Percentiles rank a stretch among this genome's conserved stretches.
These are phyloP conservation scores for Phataginus tricuspis DNA, from an alignment of 2,797 vertebrate genomes.

Conservation along the genomic window DNA sequence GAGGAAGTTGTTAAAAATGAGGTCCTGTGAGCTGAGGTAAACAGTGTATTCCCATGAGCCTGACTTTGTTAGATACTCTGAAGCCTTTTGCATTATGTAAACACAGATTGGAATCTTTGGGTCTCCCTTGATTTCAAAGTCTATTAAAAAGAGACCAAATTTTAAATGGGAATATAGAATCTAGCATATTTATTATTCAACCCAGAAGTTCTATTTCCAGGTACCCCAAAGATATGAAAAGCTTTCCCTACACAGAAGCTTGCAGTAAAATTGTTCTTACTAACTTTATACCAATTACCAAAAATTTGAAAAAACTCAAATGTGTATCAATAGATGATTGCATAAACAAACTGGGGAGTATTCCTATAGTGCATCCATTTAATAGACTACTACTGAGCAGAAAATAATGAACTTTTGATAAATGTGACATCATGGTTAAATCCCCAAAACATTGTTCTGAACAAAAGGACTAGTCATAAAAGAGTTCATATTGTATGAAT, in stretches of 20 bases:
- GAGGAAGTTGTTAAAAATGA: conserved; percentile 45
- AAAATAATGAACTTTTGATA: not conserved
- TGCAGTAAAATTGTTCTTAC: not conserved
- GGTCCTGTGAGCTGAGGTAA: not conserved
- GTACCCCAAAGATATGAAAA: not conserved
- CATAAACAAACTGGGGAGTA: not conserved
- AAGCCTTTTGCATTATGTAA: not conserved
- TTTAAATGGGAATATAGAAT: not conserved
- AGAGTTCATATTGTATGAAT: not conserved
- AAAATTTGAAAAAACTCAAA: not conserved
- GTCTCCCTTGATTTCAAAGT: not conserved
- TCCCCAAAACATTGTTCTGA: not conserved
- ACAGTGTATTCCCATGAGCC: conserved; percentile 31
- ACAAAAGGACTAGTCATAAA: not conserved
- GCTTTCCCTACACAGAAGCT: not conserved
- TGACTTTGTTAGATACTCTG: not conserved
- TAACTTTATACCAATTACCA: not conserved
- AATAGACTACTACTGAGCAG: not conserved
- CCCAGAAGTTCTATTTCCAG: not conserved
- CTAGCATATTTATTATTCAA: not conserved
- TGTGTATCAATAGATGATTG: not conserved
- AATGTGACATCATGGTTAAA: not conserved
- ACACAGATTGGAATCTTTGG: not conserved
- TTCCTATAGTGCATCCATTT: not conserved
- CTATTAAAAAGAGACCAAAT: not conserved